phyloP scores from a whole-genome alignment of 1,140 invertebrate species.

The Trachymyrmex cornetzi region DNA sequence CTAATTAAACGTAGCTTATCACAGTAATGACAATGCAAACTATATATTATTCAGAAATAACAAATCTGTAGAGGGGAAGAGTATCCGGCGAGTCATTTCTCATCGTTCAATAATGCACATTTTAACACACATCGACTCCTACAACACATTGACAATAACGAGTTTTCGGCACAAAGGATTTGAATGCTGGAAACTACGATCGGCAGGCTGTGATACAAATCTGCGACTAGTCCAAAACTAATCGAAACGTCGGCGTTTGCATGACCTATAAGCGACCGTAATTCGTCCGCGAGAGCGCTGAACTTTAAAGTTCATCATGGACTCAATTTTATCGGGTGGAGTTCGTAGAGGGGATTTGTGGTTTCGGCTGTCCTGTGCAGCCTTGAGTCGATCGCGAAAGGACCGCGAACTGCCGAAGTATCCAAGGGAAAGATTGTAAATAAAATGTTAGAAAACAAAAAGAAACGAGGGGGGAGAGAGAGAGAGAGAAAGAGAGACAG shows the following conservation, averaged over 20 bases:
- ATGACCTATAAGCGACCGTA: conserved; percentile 38
- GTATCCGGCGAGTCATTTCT: neutral
- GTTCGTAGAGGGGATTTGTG: neutral
- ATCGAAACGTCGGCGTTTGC: conserved; percentile 28
- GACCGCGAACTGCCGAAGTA: conserved; percentile 27
- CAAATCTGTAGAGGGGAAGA: neutral
- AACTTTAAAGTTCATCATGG: conserved; percentile 65
- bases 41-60: neutral
- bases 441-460: conserved; percentile 26
- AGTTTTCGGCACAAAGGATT: neutral
- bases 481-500: conserved; percentile 3
- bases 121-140: neutral
- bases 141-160: neutral
- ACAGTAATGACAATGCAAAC: neutral
- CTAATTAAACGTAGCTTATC: neutral
- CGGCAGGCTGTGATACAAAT: conserved; percentile 3
- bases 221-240: neutral
- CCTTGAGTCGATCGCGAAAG: conserved; percentile 27
- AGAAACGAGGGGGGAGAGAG: neutral
- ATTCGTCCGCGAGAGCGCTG: conserved; percentile 51
- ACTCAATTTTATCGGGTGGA: neutral
- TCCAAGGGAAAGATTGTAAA: conserved; percentile 19
- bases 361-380: conserved; percentile 32
- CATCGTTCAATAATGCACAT: neutral
- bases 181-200: conserved; percentile 2